A percentile compares a stretch with the other conserved stretches of the same genome.
These are phyloP conservation scores for Keiferia lycopersicella DNA, from an alignment of 2,888 invertebrate genomes.

Conservation along the genomic window DNA sequence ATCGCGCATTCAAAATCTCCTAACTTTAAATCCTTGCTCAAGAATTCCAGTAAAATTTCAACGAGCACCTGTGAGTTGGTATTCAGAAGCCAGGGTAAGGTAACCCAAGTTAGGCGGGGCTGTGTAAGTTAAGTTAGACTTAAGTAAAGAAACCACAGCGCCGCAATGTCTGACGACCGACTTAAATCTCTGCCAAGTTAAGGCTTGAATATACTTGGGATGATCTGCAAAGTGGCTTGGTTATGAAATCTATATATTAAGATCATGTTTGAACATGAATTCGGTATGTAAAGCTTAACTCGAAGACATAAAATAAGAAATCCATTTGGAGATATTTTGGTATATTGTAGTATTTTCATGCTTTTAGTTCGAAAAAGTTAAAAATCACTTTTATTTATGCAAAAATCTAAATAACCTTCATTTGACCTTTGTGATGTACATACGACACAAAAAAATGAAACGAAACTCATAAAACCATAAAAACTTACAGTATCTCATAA, in stretches of 20 bases:
- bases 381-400: too few species aligned
- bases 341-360: too few species aligned
- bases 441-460: too few species aligned
- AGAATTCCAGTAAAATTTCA: conserved; percentile 61
- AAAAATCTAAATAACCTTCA: too few species aligned
- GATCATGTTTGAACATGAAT: background rate
- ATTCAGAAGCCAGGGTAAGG: conserved; percentile 65
- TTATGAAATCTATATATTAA: background rate
- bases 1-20: conserved; percentile 56
- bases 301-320: too few species aligned
- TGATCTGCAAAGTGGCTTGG: background rate
- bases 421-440: too few species aligned
- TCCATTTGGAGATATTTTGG: too few species aligned
- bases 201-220: conserved; percentile 45
- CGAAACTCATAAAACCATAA: too few species aligned
- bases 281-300: too few species aligned
- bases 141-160: conserved; percentile 74
- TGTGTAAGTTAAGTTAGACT: conserved; percentile 68
- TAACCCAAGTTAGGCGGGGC: conserved; percentile 70
- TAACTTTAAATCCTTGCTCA: conserved; percentile 65
- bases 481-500: too few species aligned
- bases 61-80: conserved; percentile 68
- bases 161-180: conserved; percentile 68
- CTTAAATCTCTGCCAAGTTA: conserved; percentile 65
- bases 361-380: too few species aligned